Conservation (phyloP, 2,888 invertebrate species). For the Gisinianus flammeolus region DNA sequence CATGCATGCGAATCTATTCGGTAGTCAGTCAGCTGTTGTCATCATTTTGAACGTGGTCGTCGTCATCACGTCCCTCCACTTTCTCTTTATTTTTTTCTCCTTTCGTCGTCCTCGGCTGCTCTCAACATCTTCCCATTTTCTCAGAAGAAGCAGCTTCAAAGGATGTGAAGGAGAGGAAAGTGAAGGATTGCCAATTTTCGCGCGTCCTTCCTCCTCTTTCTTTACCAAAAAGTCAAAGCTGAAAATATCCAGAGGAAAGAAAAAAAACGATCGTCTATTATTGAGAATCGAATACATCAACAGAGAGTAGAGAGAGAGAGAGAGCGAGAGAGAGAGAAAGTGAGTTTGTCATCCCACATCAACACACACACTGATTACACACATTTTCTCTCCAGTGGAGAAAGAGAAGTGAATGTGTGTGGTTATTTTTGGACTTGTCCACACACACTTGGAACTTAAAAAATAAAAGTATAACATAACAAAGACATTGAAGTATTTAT, state of each 20-base stretch:
- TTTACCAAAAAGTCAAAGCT: neutral
- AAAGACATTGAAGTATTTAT: too few species aligned
- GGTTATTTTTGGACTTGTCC: neutral
- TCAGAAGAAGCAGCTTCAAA: constrained; percentile 18
- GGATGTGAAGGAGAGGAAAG: neutral
- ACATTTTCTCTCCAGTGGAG: neutral
- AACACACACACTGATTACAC: constrained; percentile 35
- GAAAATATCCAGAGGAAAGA: constrained; percentile 4
- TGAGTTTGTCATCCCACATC: constrained; percentile 26
- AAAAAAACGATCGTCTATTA: constrained; percentile 18
- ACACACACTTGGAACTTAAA: neutral
- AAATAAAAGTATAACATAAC: too few species aligned
- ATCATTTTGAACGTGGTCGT: constrained; percentile 14
- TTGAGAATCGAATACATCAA: constrained; percentile 4
- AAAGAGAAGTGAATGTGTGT: neutral
- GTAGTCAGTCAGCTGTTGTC: constrained; percentile 20
- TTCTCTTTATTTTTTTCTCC: neutral
- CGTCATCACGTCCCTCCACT: neutral
- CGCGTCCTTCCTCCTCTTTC: constrained; percentile 4
- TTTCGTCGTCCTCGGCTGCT: neutral
- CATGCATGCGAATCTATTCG: too few species aligned
- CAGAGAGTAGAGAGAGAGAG: neutral
- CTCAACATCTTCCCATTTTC: neutral
- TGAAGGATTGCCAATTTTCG: constrained; percentile 30
- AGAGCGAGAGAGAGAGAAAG: neutral